These are phyloP conservation scores for Pempheris klunzingeri DNA, from an alignment of 2,797 vertebrate species.

Conservation along the genomic window DNA sequence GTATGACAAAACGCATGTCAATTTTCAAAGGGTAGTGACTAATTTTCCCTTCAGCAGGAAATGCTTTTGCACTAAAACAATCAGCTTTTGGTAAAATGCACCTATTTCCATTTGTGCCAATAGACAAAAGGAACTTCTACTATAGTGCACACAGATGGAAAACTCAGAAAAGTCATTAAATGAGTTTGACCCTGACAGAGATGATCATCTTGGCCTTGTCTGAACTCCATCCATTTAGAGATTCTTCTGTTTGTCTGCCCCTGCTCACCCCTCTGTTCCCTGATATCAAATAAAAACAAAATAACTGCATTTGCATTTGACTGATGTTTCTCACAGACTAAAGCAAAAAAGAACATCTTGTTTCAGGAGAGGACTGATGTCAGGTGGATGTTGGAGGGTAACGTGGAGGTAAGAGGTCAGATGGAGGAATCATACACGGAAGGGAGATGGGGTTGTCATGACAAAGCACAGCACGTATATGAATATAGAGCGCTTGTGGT, in stretches of 20 bases:
- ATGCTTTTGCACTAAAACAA: constrained; percentile 12
- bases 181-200: constrained; percentile 21
- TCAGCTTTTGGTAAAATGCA: constrained; percentile 26
- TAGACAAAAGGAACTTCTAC: constrained; percentile 30
- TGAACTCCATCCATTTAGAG: background rate
- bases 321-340: constrained; percentile 31
- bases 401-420: background rate
- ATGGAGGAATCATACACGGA: background rate
- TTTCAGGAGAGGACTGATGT: constrained; percentile 5
- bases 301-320: constrained; percentile 48
- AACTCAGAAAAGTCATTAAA: constrained; percentile 15
- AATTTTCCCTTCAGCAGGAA: constrained; percentile 13
- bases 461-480: background rate
- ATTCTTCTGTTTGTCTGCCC: constrained; percentile 2
- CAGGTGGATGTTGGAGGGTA: background rate
- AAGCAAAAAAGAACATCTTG: constrained; percentile 15
- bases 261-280: background rate
- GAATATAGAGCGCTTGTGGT: background rate
- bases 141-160: background rate
- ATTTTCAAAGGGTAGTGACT: constrained; percentile 25
- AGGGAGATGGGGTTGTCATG: too few relatives aligned
- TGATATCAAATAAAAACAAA: constrained; percentile 24
- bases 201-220: constrained; percentile 14
- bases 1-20: background rate
- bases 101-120: constrained; percentile 13